Percentiles rank a stretch among this genome's conserved stretches.
Conservation (phyloP, 2,113 vertebrate genomes). For the Gallinago media region DNA sequence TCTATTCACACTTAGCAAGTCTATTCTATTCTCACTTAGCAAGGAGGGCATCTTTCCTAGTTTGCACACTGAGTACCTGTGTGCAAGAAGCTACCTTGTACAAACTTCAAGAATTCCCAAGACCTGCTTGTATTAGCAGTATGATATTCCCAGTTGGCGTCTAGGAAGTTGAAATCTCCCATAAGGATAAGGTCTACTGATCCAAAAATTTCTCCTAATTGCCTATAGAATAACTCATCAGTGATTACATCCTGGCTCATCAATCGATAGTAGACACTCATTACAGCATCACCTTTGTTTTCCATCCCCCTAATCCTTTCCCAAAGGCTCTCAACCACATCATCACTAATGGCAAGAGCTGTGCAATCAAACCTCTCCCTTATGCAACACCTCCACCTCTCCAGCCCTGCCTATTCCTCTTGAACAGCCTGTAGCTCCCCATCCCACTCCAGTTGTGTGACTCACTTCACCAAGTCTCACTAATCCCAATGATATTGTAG, state of each 20-base stretch:
- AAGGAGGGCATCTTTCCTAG: not conserved
- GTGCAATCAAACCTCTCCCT: not conserved
- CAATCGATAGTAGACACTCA: not conserved
- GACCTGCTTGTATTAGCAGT: not conserved
- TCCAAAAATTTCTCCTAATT: not conserved
- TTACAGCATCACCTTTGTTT: not conserved
- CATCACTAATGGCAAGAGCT: not conserved
- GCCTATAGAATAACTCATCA: not conserved
- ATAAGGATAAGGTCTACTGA: not conserved
- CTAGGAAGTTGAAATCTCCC: not conserved
- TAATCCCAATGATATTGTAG: not conserved
- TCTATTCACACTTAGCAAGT: not conserved
- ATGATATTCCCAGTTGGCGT: not conserved
- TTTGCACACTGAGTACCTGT: too few relatives aligned
- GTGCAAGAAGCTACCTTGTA: not conserved
- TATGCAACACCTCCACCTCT: not conserved
- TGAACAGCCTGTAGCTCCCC: not conserved
- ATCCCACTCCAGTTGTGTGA: rapidly evolving
- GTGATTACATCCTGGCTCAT: not conserved
- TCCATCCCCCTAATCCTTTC: not conserved
- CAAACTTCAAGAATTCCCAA: not conserved
- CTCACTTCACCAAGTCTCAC: not conserved
- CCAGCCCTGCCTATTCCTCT: not conserved
- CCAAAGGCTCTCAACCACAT: not conserved
- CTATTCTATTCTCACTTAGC: not conserved